phyloP scores from a whole-genome alignment of 2,888 invertebrate genomes.

The Ferdinandea cuprea region DNA sequence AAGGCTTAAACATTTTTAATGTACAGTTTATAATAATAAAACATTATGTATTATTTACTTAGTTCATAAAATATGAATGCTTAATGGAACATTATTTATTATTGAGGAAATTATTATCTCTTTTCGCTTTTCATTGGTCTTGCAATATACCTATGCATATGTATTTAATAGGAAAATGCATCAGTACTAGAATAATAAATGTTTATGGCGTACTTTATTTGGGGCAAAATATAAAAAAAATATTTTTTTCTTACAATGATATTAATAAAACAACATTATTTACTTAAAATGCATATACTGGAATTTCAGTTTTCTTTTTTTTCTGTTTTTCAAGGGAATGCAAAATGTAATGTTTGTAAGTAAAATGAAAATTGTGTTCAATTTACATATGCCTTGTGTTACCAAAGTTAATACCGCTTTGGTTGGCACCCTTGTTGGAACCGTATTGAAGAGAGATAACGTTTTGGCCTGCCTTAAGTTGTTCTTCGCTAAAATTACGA shows the following conservation, averaged over 20 bases:
- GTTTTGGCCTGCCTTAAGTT: slow-evolving; percentile 94
- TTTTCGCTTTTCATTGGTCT: slow-evolving; percentile 48
- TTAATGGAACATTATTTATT: slow-evolving; percentile 75
- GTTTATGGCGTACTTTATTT: slow-evolving; percentile 55
- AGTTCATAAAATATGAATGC: slow-evolving; percentile 73
- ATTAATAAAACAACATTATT: slow-evolving; percentile 63
- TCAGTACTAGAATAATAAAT: slow-evolving; percentile 38
- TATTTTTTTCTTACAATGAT: slow-evolving; percentile 78
- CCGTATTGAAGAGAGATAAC: slow-evolving; percentile 98
- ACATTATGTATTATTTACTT: slow-evolving; percentile 59
- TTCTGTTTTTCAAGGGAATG: slow-evolving; percentile 53
- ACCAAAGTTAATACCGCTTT: slow-evolving; percentile 98
- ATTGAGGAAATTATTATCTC: slow-evolving; percentile 49
- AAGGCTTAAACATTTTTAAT: slow-evolving; percentile 42
- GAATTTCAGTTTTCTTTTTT: slow-evolving; percentile 71
- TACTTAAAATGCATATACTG: slow-evolving; percentile 64
- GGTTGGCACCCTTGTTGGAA: slow-evolving; percentile 98
- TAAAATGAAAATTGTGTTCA: slow-evolving; percentile 50
- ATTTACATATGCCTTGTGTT: slow-evolving; percentile 98
- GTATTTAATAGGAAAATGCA: slow-evolving; percentile 45
- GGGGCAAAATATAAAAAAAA: slow-evolving; percentile 75
- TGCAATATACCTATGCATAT: slow-evolving; percentile 38
- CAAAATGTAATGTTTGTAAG: slow-evolving; percentile 56
- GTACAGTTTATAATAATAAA: slow-evolving; percentile 63
- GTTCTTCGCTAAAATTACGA: slow-evolving; percentile 96